Conservation (phyloP, 1,140 invertebrate species). For the Lerema accius region DNA sequence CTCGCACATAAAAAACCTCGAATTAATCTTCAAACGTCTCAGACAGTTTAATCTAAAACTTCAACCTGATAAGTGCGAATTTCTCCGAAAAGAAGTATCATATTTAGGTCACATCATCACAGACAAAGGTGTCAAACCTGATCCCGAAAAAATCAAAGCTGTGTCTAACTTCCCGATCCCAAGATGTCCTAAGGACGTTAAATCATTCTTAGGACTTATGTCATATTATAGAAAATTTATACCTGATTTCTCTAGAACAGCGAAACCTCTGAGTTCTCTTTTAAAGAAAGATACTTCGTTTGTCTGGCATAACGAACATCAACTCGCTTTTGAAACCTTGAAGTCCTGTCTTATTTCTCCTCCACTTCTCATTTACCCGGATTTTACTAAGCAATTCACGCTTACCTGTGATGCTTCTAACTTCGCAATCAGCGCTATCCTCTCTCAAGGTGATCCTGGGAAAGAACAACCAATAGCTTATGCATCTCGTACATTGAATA, state of each 20-base stretch:
- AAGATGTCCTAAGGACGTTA: constrained; percentile 3
- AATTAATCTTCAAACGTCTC: background rate
- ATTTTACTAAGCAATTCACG: constrained; percentile 10
- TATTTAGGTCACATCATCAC: constrained; percentile 13
- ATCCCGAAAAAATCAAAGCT: constrained; percentile 11
- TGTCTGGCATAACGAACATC: constrained; percentile 9
- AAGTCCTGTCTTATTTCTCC: constrained; percentile 1
- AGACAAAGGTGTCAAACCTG: constrained; percentile 10
- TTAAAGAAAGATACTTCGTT: constrained; percentile 14
- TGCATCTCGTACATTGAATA: constrained; percentile 20
- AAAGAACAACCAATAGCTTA: constrained; percentile 9
- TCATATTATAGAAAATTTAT: constrained; percentile 23
- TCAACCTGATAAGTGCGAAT: constrained; percentile 26
- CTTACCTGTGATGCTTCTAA: constrained; percentile 26
- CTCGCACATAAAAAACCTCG: background rate
- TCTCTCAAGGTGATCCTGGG: background rate
- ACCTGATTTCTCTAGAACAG: constrained; percentile 1
- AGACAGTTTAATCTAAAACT: constrained; percentile 9
- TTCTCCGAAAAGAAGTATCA: constrained; percentile 1
- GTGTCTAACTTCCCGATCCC: background rate
- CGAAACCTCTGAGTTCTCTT: constrained; percentile 7
- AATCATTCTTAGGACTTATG: constrained; percentile 7
- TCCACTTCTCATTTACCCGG: constrained; percentile 14
- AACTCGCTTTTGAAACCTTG: constrained; percentile 13
- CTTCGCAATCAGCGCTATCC: background rate